Base-by-base conservation (phyloP, 2,888 invertebrate genomes). In the Boloria selene region DNA sequence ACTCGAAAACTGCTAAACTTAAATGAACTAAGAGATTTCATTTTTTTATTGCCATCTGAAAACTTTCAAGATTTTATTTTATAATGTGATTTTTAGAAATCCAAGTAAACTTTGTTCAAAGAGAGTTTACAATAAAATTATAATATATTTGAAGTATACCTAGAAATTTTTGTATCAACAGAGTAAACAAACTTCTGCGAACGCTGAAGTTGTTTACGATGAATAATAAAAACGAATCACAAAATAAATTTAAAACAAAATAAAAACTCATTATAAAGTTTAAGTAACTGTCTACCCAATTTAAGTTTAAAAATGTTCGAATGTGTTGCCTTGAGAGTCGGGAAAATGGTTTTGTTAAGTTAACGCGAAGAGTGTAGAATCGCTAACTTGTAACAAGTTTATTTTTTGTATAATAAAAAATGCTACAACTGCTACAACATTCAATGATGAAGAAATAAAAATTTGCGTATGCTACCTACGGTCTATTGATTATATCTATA, bases 241-340 rank as follows among this genome's bases (percentile, higher is more conserved):
- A 16, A 56, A 56, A 44, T n/a, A 45, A 56, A 45, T 5, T 45
- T 56, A 26, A 56, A 22, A 50, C 60, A 31, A 50, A 42, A 64
- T 59, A 64, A 47, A 50, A 64, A 52, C 64, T 64, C 52, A 59
- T 64, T 64, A 59, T 47, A 64, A 64, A 64, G 52, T 64, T 64
- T 52, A 53, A 64, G 47, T 59, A 64, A 52, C 51, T 64, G 58
- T 64, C 52, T 64, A 64, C 45, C 58, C 64, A 64, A 64, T 64
- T 64, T 64, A 64, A 64, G 64, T 64, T 64, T 64, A 64, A 64
- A 64, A 53, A 64, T 64, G 64, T 64, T 52, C 52, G 45, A 56
- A 64, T 64, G 47, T 64, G 58, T 64, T 64, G 52, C 58, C 58
- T 52, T 47, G 52, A 52, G 56, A 64, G 52, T 59, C 31, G 42